Conservation (phyloP, 2,797 vertebrate genomes). For the Sternotherus odoratus region DNA sequence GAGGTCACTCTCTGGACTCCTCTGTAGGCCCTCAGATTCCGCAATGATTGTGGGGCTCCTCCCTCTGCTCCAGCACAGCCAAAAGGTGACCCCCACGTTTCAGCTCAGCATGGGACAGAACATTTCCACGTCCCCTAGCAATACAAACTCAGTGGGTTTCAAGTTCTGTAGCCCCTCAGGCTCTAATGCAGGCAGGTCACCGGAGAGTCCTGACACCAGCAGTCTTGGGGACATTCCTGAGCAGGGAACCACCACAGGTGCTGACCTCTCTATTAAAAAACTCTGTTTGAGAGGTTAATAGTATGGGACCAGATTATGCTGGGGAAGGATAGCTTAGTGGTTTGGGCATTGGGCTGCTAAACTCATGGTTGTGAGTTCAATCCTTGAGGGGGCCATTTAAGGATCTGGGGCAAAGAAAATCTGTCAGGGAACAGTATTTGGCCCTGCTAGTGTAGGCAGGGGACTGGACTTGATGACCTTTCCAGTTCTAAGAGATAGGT, state of each 20-base stretch:
- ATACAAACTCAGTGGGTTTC: background rate
- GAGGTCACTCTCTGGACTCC: rapidly evolving
- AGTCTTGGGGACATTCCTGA: background rate
- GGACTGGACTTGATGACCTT: too few relatives aligned
- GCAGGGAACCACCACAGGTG: background rate
- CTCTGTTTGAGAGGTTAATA: background rate
- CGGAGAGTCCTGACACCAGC: background rate
- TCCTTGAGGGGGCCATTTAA: too few relatives aligned
- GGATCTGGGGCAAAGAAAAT: too few relatives aligned
- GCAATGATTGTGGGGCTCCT: rapidly evolving
- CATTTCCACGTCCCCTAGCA: background rate
- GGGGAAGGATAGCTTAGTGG: too few relatives aligned
- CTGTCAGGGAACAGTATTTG: too few relatives aligned
- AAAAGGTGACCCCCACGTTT: background rate
- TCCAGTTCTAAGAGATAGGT: too few relatives aligned
- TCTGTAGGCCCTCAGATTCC: rapidly evolving
- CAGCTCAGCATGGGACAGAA: background rate
- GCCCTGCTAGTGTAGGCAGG: too few relatives aligned
- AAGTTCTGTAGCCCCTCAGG: background rate
- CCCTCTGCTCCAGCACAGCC: background rate
- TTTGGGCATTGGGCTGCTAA: too few relatives aligned
- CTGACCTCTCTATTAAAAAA: background rate
- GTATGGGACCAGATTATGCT: background rate
- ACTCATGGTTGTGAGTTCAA: too few relatives aligned
- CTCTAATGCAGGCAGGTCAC: background rate